phyloP scores from a whole-genome alignment of 2,113 vertebrate species.

The Casuarius casuarius region DNA sequence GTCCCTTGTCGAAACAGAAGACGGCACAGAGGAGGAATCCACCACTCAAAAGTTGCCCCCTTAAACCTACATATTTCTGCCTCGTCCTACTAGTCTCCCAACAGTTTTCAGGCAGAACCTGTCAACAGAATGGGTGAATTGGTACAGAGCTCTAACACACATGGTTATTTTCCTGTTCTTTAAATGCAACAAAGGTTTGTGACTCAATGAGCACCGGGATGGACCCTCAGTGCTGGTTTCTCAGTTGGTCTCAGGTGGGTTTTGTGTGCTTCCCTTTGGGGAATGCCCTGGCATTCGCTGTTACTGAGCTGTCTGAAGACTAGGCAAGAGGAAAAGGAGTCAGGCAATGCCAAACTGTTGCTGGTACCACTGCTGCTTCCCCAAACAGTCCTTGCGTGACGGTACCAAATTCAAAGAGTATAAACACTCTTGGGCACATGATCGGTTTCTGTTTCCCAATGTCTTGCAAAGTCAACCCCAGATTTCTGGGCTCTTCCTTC shows the following conservation, averaged over 20 bases:
- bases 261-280: background rate
- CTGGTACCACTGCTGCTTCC: background rate
- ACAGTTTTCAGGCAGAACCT: background rate
- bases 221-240: background rate
- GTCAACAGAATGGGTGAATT: background rate
- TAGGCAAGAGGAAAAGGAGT: background rate
- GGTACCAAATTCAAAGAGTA: background rate
- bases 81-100: background rate
- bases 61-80: background rate
- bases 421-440: background rate
- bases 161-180: background rate
- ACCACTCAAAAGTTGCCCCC: background rate
- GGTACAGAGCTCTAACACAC: background rate
- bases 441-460: background rate
- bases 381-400: background rate
- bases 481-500: background rate
- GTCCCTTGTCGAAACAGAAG: background rate
- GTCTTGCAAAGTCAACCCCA: background rate
- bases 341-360: background rate
- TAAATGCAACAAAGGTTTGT: too few relatives aligned
- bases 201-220: too few relatives aligned
- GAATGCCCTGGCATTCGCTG: background rate
- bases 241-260: background rate
- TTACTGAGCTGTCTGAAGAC: background rate
- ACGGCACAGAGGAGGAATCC: background rate